A percentile compares a stretch with the other conserved stretches of the same genome.
These are phyloP conservation scores for Drosophila barbarae DNA, from an alignment of 2,888 invertebrate species.

Conservation along the genomic window DNA sequence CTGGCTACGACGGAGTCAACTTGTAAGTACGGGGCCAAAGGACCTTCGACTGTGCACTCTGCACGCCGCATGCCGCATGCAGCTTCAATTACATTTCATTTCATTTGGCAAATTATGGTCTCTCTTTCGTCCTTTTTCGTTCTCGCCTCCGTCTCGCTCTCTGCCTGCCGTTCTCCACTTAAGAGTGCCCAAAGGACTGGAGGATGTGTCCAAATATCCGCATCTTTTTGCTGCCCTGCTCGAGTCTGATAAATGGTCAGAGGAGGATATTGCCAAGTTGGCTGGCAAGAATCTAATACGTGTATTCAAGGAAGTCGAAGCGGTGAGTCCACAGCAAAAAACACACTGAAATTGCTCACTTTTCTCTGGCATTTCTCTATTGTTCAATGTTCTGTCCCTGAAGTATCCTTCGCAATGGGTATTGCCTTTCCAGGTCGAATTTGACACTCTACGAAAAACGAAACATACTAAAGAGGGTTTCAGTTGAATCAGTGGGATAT, in stretches of 20 bases:
- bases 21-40: constrained; percentile 84
- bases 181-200: constrained; percentile 86
- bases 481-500: background rate
- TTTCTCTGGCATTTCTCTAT: constrained; percentile 38
- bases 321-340: constrained; percentile 82
- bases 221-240: constrained; percentile 89
- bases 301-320: constrained; percentile 88
- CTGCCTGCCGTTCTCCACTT: constrained; percentile 12
- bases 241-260: constrained; percentile 90
- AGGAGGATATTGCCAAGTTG: constrained; percentile 89
- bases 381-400: constrained; percentile 17
- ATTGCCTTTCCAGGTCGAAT: background rate
- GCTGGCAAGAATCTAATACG: constrained; percentile 91
- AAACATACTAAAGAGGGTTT: background rate
- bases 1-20: constrained; percentile 94
- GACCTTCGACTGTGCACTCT: constrained; percentile 1
- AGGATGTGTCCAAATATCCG: constrained; percentile 92
- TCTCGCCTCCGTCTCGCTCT: background rate
- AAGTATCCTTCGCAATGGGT: constrained; percentile 18
- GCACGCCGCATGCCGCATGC: background rate
- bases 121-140: constrained; percentile 7
- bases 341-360: constrained; percentile 32
- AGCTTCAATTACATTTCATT: constrained; percentile 35
- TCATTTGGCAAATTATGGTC: constrained; percentile 40
- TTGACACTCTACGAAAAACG: background rate